Evolutionary conservation across 2,888 invertebrate species (phyloP).

Genomic region (Spatulosminthurus flaviceps): DNA sequence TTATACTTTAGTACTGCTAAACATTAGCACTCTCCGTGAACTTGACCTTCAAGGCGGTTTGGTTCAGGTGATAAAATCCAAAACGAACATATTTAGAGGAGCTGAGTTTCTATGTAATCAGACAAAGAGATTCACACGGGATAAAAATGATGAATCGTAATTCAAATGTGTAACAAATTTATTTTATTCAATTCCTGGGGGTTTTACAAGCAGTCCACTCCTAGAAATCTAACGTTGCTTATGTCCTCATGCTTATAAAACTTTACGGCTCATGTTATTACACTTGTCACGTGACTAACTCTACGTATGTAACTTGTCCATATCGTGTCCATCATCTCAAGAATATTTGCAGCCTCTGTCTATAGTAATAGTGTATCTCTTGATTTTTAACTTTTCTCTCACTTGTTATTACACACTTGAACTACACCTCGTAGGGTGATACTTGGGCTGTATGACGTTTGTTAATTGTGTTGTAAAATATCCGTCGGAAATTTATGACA

Average conservation of each 20-base stretch:
- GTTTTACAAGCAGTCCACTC: too few species aligned
- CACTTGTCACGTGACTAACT: conserved; percentile 33
- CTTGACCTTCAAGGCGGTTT: conserved; percentile 35
- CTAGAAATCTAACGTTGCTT: too few species aligned
- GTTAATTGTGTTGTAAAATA: conserved; percentile 18
- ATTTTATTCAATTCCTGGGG: conserved; percentile 35
- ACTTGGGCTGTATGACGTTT: background rate
- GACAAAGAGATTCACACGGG: conserved; percentile 28
- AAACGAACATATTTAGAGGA: conserved; percentile 32
- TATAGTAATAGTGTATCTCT: too few species aligned
- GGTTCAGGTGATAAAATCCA: conserved; percentile 41
- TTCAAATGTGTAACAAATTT: conserved; percentile 40
- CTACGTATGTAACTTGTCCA: conserved; percentile 6
- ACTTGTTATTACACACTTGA: background rate
- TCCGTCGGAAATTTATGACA: background rate
- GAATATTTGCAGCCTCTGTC: background rate
- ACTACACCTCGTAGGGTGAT: background rate
- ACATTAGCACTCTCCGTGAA: background rate
- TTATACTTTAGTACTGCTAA: too few species aligned
- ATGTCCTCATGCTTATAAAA: conserved; percentile 25
- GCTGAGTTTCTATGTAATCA: conserved; percentile 4
- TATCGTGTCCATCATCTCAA: conserved; percentile 21
- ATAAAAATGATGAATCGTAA: conserved; percentile 29
- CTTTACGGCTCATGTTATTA: conserved; percentile 38
- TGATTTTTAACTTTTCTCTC: background rate